Evolutionary conservation across 2,888 invertebrate species (phyloP).

Genomic region (Seira musarum): DNA sequence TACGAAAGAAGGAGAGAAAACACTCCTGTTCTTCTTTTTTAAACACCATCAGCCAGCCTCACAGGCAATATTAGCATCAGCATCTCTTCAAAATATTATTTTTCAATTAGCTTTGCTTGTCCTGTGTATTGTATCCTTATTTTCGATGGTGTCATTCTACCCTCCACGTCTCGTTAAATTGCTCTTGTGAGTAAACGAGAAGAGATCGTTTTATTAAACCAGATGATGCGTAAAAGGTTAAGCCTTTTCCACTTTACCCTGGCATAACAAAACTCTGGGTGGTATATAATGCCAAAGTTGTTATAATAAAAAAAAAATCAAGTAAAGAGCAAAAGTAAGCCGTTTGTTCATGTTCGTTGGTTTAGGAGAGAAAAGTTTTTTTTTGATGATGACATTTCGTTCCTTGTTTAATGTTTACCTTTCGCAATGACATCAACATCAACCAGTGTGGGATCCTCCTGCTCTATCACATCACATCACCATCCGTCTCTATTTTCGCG

Average conservation of each 20-base stretch:
- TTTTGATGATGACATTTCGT: slow-evolving; percentile 23
- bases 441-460: slow-evolving; percentile 18
- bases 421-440: slow-evolving; percentile 43
- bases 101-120: slow-evolving; percentile 68
- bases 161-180: slow-evolving; percentile 3
- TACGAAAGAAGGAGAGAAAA: slow-evolving; percentile 31
- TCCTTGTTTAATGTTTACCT: slow-evolving; percentile 47
- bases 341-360: neutral
- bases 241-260: slow-evolving; percentile 46
- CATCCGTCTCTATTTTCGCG: neutral
- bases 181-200: slow-evolving; percentile 27
- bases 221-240: slow-evolving; percentile 51
- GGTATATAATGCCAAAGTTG: slow-evolving; percentile 29
- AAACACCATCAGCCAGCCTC: slow-evolving; percentile 26
- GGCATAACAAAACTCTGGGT: slow-evolving; percentile 36
- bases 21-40: slow-evolving; percentile 29
- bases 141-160: slow-evolving; percentile 33
- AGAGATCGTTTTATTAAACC: slow-evolving; percentile 24
- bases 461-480: neutral
- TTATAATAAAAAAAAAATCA: slow-evolving; percentile 41
- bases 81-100: slow-evolving; percentile 69
- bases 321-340: slow-evolving; percentile 40
- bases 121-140: slow-evolving; percentile 7
- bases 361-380: too few relatives aligned
- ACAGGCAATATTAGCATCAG: slow-evolving; percentile 11